Percentiles rank a stretch among this genome's conserved stretches.
Evolutionary conservation across 2,797 vertebrate species (phyloP).

Genomic region (Sebastes iracundus): DNA sequence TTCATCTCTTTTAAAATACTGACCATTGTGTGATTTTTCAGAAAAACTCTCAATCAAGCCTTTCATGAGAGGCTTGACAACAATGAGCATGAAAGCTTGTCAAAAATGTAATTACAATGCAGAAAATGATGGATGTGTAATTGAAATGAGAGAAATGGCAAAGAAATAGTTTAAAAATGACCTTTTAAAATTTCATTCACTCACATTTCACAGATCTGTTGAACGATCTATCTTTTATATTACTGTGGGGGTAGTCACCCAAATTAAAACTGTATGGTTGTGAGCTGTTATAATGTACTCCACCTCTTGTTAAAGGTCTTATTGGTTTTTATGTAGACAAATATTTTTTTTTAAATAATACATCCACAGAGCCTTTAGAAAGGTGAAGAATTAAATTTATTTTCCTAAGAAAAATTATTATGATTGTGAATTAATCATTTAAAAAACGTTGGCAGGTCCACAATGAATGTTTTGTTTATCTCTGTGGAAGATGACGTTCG

Average conservation of each 20-base stretch:
- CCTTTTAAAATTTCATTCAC: background rate
- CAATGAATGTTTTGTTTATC: too few species aligned
- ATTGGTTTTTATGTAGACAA: too few species aligned
- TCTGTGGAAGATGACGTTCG: too few species aligned
- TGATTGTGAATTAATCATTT: too few species aligned
- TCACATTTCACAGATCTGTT: background rate
- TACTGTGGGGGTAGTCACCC: background rate
- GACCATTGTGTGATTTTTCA: background rate
- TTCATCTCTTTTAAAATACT: background rate
- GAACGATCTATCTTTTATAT: background rate
- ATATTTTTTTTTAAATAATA: too few species aligned
- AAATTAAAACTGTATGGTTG: background rate
- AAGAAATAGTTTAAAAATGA: background rate
- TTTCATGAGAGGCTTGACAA: background rate
- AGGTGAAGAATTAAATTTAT: too few species aligned
- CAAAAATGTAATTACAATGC: constrained; percentile 1
- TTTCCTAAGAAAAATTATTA: too few species aligned
- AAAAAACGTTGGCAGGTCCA: too few species aligned
- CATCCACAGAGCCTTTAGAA: too few species aligned
- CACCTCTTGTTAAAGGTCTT: background rate
- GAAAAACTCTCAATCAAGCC: background rate
- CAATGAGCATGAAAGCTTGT: background rate
- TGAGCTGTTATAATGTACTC: background rate
- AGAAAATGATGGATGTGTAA: background rate
- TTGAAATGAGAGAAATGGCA: background rate